These are phyloP conservation scores for Forbesichthys agassizii DNA, from an alignment of 2,113 vertebrate species.

Conservation along the genomic window DNA sequence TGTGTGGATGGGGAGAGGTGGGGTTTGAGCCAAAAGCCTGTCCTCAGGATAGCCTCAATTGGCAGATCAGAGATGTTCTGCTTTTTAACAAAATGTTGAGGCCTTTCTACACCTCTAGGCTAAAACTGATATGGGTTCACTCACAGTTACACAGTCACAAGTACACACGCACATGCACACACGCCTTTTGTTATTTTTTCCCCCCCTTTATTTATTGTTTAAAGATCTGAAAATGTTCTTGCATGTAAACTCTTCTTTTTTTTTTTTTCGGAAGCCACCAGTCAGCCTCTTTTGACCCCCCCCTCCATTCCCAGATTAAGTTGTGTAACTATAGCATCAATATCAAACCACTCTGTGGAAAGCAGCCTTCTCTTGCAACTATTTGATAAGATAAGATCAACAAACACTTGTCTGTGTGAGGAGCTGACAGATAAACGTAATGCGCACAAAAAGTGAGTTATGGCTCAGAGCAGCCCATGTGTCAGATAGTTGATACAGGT, in stretches of 20 bases:
- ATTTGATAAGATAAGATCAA: conserved; percentile 48
- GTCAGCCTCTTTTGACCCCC: not conserved
- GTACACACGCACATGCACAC: not conserved
- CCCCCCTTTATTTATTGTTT: not conserved
- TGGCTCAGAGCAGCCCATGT: conserved; percentile 41
- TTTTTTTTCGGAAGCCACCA: not conserved
- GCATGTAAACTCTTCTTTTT: not conserved
- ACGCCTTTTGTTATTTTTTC: not conserved
- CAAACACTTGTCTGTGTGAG: conserved; percentile 37
- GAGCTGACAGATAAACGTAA: conserved; percentile 30
- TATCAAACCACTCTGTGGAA: conserved; percentile 15
- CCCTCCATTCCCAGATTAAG: not conserved
- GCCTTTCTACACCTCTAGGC: conserved; percentile 43
- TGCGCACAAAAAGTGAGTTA: conserved; percentile 50
- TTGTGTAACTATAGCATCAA: not conserved
- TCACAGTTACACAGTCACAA: conserved; percentile 39
- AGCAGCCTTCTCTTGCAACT: conserved; percentile 23
- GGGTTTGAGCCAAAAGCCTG: conserved; percentile 50
- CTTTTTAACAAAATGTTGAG: conserved; percentile 55
- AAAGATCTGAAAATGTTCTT: not conserved
- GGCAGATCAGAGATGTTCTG: conserved; percentile 62
- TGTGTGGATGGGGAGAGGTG: too few relatives aligned
- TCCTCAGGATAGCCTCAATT: conserved; percentile 55
- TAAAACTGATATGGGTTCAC: conserved; percentile 53
- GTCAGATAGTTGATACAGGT: conserved; percentile 66